Evolutionary conservation across 2,797 vertebrate genomes (phyloP).

Genomic region (Hipposideros larvatus): DNA sequence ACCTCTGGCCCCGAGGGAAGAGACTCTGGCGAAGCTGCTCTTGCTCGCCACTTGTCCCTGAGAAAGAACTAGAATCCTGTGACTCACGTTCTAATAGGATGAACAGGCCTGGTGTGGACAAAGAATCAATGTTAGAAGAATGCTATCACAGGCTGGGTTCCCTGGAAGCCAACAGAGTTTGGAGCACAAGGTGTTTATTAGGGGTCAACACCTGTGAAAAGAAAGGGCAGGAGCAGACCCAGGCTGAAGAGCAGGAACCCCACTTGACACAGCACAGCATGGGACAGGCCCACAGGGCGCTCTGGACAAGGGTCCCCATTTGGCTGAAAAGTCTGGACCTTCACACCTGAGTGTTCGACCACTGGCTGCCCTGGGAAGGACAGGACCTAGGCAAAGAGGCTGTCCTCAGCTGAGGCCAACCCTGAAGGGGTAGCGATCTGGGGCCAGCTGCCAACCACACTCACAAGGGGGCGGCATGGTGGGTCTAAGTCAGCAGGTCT

Average conservation of each 20-base stretch:
- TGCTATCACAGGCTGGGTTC: accelerated
- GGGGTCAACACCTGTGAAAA: too few relatives aligned
- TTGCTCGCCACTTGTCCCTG: too few relatives aligned
- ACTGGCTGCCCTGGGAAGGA: too few relatives aligned
- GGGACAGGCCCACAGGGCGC: accelerated
- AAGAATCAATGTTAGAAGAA: not conserved
- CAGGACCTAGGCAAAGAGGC: accelerated
- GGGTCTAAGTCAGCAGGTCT: accelerated
- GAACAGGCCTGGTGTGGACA: not conserved
- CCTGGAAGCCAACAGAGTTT: not conserved
- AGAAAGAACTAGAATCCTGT: too few relatives aligned
- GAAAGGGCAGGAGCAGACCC: accelerated
- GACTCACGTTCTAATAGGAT: not conserved
- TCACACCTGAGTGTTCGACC: accelerated
- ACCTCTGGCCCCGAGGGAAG: accelerated
- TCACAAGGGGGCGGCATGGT: accelerated
- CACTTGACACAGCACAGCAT: accelerated
- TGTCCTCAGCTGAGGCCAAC: not conserved
- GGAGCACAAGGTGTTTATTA: not conserved
- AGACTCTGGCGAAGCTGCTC: accelerated
- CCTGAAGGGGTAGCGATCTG: not conserved
- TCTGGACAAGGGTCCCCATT: too few relatives aligned
- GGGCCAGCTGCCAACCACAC: accelerated
- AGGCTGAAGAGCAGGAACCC: too few relatives aligned
- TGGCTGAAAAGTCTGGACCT: accelerated